Evolutionary conservation across 1,140 invertebrate species (phyloP).

Genomic region (Macrobrachium nipponense): DNA sequence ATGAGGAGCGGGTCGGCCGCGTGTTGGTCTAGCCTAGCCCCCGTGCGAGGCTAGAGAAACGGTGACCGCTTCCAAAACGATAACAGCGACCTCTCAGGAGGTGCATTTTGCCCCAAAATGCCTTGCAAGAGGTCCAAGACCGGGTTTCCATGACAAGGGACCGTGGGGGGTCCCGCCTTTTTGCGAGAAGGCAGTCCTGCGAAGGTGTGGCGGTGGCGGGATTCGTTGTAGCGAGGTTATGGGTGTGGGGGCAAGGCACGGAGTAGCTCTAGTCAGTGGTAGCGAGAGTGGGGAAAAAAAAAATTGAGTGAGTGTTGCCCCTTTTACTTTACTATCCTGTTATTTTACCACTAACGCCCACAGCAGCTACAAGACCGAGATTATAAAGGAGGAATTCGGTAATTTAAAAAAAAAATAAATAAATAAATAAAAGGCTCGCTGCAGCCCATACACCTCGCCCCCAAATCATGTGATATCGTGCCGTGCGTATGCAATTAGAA

Average conservation of each 20-base stretch:
- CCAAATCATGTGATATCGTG: slow-evolving; percentile 40
- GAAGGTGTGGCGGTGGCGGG: background rate
- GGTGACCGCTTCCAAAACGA: background rate
- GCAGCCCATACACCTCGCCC: slow-evolving; percentile 5
- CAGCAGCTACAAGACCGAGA: background rate
- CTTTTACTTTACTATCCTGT: slow-evolving; percentile 9
- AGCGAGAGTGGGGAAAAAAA: slow-evolving; percentile 7
- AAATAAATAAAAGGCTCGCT: background rate
- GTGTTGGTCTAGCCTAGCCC: slow-evolving; percentile 28
- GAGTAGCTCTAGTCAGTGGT: slow-evolving; percentile 41
- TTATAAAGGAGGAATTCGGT: too few species aligned
- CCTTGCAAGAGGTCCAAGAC: background rate
- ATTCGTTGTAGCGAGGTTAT: slow-evolving; percentile 25
- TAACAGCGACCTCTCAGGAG: background rate
- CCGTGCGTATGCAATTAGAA: slow-evolving; percentile 31
- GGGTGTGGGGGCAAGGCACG: slow-evolving; percentile 20
- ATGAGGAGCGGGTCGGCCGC: background rate
- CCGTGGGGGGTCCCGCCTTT: background rate
- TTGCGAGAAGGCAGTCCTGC: background rate
- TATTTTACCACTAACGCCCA: slow-evolving; percentile 7
- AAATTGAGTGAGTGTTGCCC: background rate
- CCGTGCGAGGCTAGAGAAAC: slow-evolving; percentile 21
- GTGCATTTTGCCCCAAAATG: background rate
- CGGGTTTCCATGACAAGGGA: slow-evolving; percentile 26
- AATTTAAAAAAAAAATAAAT: too few species aligned